These are phyloP conservation scores for Neopelma chrysocephalum DNA, from an alignment of 2,797 vertebrate genomes.

Conservation along the genomic window DNA sequence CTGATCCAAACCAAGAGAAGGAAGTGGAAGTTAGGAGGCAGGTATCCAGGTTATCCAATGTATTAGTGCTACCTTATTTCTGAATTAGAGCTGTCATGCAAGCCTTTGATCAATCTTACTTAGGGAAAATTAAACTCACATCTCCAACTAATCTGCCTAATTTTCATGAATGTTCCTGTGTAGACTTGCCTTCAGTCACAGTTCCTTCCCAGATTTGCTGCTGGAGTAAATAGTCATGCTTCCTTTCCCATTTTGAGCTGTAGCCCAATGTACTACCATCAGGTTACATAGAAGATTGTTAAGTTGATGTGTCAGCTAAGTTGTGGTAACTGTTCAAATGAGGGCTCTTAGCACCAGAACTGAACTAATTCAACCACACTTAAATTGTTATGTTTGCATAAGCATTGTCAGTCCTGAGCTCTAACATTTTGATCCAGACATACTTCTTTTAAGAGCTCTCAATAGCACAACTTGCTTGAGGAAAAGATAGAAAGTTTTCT, in stretches of 20 bases:
- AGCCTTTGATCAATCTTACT: constrained; percentile 8
- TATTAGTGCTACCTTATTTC: neutral
- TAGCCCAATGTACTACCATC: neutral
- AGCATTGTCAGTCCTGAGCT: neutral
- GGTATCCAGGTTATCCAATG: neutral
- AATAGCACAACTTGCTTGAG: neutral
- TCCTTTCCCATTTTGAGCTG: constrained; percentile 6
- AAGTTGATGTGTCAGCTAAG: neutral
- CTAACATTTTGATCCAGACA: neutral
- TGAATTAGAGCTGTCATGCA: neutral
- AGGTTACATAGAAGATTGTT: neutral
- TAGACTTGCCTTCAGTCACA: constrained; percentile 24
- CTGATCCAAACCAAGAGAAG: neutral
- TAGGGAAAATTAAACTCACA: constrained; percentile 15
- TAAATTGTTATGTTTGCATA: neutral
- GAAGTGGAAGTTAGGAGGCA: neutral
- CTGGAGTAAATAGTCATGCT: neutral
- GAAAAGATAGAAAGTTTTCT: neutral
- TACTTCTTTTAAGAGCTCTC: neutral
- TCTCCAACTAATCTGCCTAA: constrained; percentile 30
- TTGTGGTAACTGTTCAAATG: neutral
- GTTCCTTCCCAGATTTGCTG: neutral
- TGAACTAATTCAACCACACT: neutral
- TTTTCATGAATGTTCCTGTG: constrained; percentile 33
- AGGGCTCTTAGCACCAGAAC: neutral